phyloP scores from a whole-genome alignment of 2,797 vertebrate species.

The Apogon talboti region DNA sequence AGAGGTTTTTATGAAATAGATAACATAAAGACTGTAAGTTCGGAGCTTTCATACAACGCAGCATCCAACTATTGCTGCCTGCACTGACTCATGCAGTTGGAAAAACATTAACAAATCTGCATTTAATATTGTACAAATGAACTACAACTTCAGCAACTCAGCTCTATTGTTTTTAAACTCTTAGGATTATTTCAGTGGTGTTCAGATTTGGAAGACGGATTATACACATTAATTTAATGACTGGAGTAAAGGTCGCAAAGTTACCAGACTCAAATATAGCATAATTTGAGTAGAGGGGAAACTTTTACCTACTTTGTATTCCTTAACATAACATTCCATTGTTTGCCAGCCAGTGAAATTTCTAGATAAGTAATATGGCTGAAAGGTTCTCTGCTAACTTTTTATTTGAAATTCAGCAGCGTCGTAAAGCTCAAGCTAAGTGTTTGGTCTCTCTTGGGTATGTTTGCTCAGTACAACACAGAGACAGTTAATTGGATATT shows the following conservation, averaged over 20 bases:
- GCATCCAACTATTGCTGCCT: slow-evolving; percentile 20
- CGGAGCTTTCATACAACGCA: not conserved
- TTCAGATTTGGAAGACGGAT: not conserved
- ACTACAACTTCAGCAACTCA: not conserved
- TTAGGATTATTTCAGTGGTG: not conserved
- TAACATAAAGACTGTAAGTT: slow-evolving; percentile 9
- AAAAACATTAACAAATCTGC: slow-evolving; percentile 26
- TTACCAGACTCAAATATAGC: not conserved
- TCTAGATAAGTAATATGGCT: no score
- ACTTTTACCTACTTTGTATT: no score
- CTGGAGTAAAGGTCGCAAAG: not conserved
- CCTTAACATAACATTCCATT: no score
- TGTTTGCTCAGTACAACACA: no score
- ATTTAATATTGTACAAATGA: slow-evolving; percentile 27
- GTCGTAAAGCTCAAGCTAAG: no score
- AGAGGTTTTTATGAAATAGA: slow-evolving; percentile 45
- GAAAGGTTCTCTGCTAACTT: no score
- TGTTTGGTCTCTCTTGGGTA: no score
- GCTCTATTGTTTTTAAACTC: slow-evolving; percentile 17
- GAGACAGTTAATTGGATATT: no score
- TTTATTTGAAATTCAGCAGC: no score
- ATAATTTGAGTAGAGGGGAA: no score
- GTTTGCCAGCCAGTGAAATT: no score
- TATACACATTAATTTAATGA: not conserved
- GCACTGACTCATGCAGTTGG: not conserved